Evolutionary conservation across 2,113 vertebrate genomes (phyloP).

Genomic region (Notothenia rossii): DNA sequence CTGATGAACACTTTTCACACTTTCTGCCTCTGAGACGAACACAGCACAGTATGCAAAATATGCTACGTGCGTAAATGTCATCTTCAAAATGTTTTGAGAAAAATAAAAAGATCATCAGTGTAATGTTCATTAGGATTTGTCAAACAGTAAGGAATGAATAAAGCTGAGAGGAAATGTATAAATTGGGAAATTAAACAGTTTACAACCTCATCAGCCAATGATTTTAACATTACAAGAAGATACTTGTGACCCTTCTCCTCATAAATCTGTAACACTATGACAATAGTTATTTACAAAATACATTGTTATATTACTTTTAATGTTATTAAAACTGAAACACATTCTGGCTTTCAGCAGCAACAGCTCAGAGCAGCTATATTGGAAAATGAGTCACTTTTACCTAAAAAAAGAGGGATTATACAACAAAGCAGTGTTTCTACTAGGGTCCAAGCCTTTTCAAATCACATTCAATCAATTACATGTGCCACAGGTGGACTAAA

Average conservation of each 20-base stretch:
- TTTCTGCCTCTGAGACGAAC: conserved; percentile 18
- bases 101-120: not conserved
- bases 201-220: not conserved
- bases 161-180: not conserved
- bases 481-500: not conserved
- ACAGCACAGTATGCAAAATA: not conserved
- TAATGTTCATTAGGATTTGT: not conserved
- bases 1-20: not conserved
- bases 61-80: conserved; percentile 43
- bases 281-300: not conserved
- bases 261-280: not conserved
- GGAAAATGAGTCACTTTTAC: not conserved
- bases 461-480: not conserved
- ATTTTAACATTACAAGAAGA: not conserved
- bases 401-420: not conserved
- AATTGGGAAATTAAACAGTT: not conserved
- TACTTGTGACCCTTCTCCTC: not conserved
- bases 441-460: not conserved
- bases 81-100: not conserved
- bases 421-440: not conserved
- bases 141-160: not conserved
- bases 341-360: not conserved
- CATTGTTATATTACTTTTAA: not conserved
- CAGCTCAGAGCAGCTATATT: not conserved
- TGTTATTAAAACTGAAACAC: not conserved